These are phyloP conservation scores for Metellina segmentata DNA, from an alignment of 2,888 invertebrate genomes.

Conservation along the genomic window DNA sequence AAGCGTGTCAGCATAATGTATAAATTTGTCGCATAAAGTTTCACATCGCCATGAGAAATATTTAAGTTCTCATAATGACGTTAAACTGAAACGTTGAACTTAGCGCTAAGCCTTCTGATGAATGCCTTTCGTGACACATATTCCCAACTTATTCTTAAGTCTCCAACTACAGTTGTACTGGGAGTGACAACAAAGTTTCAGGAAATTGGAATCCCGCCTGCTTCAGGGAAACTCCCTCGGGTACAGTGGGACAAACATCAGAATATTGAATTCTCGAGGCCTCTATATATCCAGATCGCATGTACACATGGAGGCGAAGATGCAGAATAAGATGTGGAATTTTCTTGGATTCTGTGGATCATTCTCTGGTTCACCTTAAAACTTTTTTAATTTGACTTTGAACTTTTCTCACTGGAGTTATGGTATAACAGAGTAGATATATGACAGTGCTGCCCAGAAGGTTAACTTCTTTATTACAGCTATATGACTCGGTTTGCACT, in stretches of 20 bases:
- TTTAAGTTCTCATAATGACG: neutral
- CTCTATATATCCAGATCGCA: slow-evolving; percentile 11
- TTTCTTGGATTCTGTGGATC: neutral
- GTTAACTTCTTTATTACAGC: too few relatives aligned
- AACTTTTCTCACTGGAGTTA: too few relatives aligned
- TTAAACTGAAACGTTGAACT: neutral
- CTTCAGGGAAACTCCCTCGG: slow-evolving; percentile 23
- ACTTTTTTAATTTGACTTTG: neutral
- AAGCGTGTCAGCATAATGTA: neutral
- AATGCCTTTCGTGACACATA: neutral
- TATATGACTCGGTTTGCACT: too few relatives aligned
- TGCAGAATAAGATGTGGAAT: neutral
- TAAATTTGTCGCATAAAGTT: too few relatives aligned
- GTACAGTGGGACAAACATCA: slow-evolving; percentile 48
- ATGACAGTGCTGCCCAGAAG: too few relatives aligned
- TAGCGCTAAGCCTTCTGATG: neutral
- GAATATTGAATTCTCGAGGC: slow-evolving; percentile 64
- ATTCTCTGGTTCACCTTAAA: neutral
- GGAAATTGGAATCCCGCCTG: slow-evolving; percentile 60
- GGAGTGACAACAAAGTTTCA: slow-evolving; percentile 57
- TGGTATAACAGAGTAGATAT: too few relatives aligned
- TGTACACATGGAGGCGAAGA: neutral
- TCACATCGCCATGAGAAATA: neutral
- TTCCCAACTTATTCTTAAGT: slow-evolving; percentile 16
- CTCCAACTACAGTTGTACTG: slow-evolving; percentile 7